Evolutionary conservation across 2,888 invertebrate species (phyloP), one percentile per base, ranked within the genome.

Genomic region (Tetrapedia diversipes): DNA sequence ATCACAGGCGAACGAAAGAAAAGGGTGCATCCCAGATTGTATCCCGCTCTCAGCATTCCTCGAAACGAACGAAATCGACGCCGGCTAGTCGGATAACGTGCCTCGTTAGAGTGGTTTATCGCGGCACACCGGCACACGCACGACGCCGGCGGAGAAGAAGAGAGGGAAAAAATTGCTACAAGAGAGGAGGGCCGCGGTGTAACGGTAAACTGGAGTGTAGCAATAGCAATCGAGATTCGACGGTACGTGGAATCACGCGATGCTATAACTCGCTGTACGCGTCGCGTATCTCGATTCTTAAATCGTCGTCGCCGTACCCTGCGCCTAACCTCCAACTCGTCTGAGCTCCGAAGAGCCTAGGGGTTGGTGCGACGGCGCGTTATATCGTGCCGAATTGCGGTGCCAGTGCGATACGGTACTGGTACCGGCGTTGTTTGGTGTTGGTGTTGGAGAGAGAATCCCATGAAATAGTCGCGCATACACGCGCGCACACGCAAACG

Each of bases 401-500:
- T 49, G 65, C 43, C 68, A 19, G 2, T 53, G 68, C 65, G 75
- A 77, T 73, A 82, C 77, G 57, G 47, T 27, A 70, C 10, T 22
- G 19, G 4, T 22, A n/a, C n/a, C 11, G 1, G 2, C 22, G 0
- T 19, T n/a, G n/a, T n/a, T n/a, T 45, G 22, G 45, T 19, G 22
- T 16, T 16, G 51, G 63, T 29, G 53, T 29, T 19, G 39, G 61
- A 63, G 87, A 86, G n/a, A n/a, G n/a, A 90, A 89, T 88, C 87
- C 86, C 84, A 81, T 89, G 87, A 89, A 90, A 90, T 89, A 89
- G 86, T 74, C 81, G 79, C 80, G 77, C 77, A 71, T 79, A 77
- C 70, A 75, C n/a, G n/a, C n/a, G n/a, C n/a, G n/a, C n/a, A n/a
- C n/a, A n/a, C n/a, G n/a, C n/a, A n/a, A n/a, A n/a, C n/a, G n/a